Base-by-base conservation (phyloP, 2,797 vertebrate genomes). In the Rhincodon typus region DNA sequence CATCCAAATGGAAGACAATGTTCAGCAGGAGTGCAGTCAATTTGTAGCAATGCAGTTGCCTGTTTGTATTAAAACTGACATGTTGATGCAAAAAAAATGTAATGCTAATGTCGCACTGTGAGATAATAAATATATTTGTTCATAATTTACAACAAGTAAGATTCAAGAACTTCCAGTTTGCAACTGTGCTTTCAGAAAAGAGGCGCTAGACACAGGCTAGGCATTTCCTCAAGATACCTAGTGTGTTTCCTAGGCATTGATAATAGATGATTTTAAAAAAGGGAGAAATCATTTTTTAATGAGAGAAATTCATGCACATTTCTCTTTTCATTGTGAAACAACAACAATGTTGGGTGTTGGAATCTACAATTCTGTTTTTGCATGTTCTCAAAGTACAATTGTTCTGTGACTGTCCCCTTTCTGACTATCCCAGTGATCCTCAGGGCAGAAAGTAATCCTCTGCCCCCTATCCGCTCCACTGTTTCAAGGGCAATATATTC, bases 31-130 rank as follows among this genome's bases (percentile, higher is more conserved):
- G n/a, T 69, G 90, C 62, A 93, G 90, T 38, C 82, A 93, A 25
- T 3, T 13, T 93, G 66, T 93, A 38, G 90, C 7, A 93, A 93
- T 93, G 62, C 66, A 38, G 88, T 67, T 91, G 57, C 34, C 57
- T 91, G 90, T 93, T 50, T 93, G 90, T 93, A 93, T 93, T 93
- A 93, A 93, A 93, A 23, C 66, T 93, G 66, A 93, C 23, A 66
- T 93, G 90, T 93, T 93, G 90, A 93, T 93, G 90, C 66, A 67
- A 93, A 91, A 90, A 72, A n/a, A 91, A 42, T 93, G 90, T 93
- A 93, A 69, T 93, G n/a, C 62, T 93, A 62, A 13, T 93, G 62
- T 93, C 69, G 66, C 66, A 93, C 90, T 93, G 90, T 93, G 62
- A 93, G 90, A 66, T 10, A 93, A 93, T 93, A 93, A 93, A 93